Evolutionary conservation across 2,113 vertebrate species (phyloP), one percentile per base, ranked within the genome.

Genomic region (Glaucomys volans): DNA sequence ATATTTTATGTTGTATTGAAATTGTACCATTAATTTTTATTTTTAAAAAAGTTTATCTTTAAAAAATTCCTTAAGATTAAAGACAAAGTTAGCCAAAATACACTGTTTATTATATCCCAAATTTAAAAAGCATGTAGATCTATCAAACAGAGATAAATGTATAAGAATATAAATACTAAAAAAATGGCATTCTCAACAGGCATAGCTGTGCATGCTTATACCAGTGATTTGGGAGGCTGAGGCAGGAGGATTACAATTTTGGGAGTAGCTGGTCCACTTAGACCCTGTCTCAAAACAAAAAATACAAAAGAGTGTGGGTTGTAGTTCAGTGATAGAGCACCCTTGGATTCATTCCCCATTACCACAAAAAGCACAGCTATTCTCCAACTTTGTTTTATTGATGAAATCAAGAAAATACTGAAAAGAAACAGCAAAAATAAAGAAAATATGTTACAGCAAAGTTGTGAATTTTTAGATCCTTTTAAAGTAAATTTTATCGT

Each of bases 141-240:
- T 88, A 16, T 91, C 86, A 93, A 92, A 54, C 17, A 64, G 22
- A 77, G 1, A 37, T 42, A 91, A 64, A 40, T 91, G 0, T 6
- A 77, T 94, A 89, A 89, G 93, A 94, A 47, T 75, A 59, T 40
- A 91, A 87, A 57, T 88, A 54, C 30, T 92, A 50, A 35, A 57
- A 47, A 95, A 88, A 62, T 82, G 2, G 11, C 12, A 76, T 91
- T 81, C 2, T 85, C 28, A 77, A 91, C 16, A n/a, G 66, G 66
- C 35, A 16, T 69, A 20, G 66, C 16, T 30, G 12, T n/a, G 7
- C 35, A 69, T n/a, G 66, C 16, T 13, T 69, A 14, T 69, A n/a
- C 66, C 14, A 35, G 8, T 32, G 66, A 67, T 32, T 69, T 69
- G 35, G 35, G 35, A n/a, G 66, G 35, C 66, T 69, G 66, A 69